These are phyloP conservation scores for Pimpla rufipes DNA, from an alignment of 2,888 invertebrate species.

Conservation along the genomic window DNA sequence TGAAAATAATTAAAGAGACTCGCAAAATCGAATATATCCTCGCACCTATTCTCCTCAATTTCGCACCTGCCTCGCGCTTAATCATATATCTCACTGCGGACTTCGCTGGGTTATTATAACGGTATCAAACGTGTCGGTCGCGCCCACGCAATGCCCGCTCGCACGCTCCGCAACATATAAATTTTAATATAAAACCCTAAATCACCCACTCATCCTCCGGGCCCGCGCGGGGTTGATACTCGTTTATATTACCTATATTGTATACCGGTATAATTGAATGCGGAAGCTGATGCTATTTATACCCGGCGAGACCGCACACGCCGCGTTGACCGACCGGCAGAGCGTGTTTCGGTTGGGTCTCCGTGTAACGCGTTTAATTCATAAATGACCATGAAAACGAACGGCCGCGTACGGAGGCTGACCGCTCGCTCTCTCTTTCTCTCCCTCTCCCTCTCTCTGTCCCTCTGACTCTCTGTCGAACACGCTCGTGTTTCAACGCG, in stretches of 20 bases:
- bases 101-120: background rate
- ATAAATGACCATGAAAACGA: slow-evolving; percentile 67
- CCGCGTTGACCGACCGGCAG: slow-evolving; percentile 26
- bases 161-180: slow-evolving; percentile 50
- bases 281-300: slow-evolving; percentile 62
- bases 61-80: slow-evolving; percentile 64
- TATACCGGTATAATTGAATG: slow-evolving; percentile 67
- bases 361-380: slow-evolving; percentile 63
- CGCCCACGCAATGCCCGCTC: background rate
- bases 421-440: slow-evolving; percentile 66
- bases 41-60: slow-evolving; percentile 22
- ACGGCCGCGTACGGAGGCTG: slow-evolving; percentile 33
- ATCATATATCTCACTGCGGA: slow-evolving; percentile 67
- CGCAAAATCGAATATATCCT: slow-evolving; percentile 20
- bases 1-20: slow-evolving; percentile 51
- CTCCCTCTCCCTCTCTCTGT: too few relatives aligned
- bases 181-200: slow-evolving; percentile 55
- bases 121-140: slow-evolving; percentile 15
- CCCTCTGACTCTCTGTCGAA: background rate
- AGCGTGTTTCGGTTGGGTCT: slow-evolving; percentile 33
- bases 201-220: slow-evolving; percentile 39
- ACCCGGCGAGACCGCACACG: slow-evolving; percentile 15
- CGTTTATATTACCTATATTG: slow-evolving; percentile 20
- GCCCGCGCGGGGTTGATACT: slow-evolving; percentile 43
- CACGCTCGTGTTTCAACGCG: slow-evolving; percentile 32